phyloP scores from a whole-genome alignment of 2,888 invertebrate species.

The Pedicia rivosa region DNA sequence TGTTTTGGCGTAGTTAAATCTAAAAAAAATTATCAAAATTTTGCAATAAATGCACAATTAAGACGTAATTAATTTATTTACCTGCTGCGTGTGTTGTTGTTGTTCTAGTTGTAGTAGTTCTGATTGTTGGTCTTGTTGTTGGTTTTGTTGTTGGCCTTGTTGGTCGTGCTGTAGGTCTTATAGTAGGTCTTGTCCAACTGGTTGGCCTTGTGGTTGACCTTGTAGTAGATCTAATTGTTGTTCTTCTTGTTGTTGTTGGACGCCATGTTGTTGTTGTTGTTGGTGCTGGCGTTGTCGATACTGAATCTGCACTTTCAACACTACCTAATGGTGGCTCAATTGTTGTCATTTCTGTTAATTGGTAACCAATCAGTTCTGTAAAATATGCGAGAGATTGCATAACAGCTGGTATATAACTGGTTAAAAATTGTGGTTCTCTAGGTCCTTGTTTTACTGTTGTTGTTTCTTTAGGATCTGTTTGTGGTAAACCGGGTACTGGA shows the following conservation, averaged over 20 bases:
- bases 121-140: conserved; percentile 13
- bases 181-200: conserved; percentile 8
- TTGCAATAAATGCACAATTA: no score
- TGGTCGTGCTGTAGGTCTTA: not conserved
- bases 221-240: not conserved
- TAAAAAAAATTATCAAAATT: no score
- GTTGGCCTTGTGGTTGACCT: not conserved
- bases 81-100: not conserved
- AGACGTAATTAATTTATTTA: no score
- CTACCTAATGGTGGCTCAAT: conserved; percentile 27
- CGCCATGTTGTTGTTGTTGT: conserved; percentile 16
- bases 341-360: conserved; percentile 24
- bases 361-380: conserved; percentile 29
- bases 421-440: conserved; percentile 17
- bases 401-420: conserved; percentile 27
- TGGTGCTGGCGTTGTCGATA: not conserved
- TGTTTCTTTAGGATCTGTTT: not conserved
- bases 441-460: not conserved
- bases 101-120: conserved; percentile 12
- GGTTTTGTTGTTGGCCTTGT: conserved; percentile 7
- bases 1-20: conserved; percentile 9
- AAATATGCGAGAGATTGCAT: conserved; percentile 31
- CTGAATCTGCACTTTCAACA: conserved; percentile 10
- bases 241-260: conserved; percentile 9
- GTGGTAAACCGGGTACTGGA: conserved; percentile 3